Conservation (phyloP, 2,888 invertebrate genomes). For the Sycophila texana region DNA sequence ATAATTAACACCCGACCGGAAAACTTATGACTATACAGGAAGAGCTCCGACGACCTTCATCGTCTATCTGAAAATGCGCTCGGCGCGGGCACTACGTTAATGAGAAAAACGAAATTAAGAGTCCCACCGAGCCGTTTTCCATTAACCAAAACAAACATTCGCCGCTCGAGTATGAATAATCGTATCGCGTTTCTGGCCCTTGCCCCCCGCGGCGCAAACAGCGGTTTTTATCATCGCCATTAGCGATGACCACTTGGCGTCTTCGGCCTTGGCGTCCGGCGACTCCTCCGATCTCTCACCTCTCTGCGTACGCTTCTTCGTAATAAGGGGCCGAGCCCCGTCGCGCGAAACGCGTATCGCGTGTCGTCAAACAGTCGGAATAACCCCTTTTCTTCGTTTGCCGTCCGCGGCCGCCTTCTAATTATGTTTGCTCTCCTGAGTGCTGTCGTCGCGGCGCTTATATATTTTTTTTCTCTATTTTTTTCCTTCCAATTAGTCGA, state of each 20-base stretch:
- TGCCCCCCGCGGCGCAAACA: conserved; percentile 62
- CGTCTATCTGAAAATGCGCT: background rate
- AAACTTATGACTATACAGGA: too few relatives aligned
- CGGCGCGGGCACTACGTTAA: background rate
- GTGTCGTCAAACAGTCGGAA: conserved; percentile 73
- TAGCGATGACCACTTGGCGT: conserved; percentile 69
- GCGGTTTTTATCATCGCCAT: conserved; percentile 68
- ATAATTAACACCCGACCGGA: background rate
- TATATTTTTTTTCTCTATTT: conserved; percentile 22
- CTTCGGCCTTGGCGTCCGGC: conserved; percentile 31
- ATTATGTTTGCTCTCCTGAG: conserved; percentile 74
- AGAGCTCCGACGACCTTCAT: too few relatives aligned
- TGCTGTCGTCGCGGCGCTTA: conserved; percentile 61
- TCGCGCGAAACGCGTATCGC: conserved; percentile 68
- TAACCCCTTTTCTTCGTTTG: conserved; percentile 61
- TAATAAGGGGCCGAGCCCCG: conserved; percentile 17
- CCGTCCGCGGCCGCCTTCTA: conserved; percentile 64
- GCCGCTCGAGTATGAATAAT: conserved; percentile 46
- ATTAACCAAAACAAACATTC: conserved; percentile 22
- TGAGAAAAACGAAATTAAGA: conserved; percentile 17
- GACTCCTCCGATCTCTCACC: conserved; percentile 6
- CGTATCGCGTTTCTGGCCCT: conserved; percentile 49
- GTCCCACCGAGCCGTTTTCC: conserved; percentile 1
- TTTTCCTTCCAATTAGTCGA: conserved; percentile 68
- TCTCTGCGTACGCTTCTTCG: conserved; percentile 41